Conservation (phyloP, 2,888 invertebrate genomes). For the Gerosis bhagava region DNA sequence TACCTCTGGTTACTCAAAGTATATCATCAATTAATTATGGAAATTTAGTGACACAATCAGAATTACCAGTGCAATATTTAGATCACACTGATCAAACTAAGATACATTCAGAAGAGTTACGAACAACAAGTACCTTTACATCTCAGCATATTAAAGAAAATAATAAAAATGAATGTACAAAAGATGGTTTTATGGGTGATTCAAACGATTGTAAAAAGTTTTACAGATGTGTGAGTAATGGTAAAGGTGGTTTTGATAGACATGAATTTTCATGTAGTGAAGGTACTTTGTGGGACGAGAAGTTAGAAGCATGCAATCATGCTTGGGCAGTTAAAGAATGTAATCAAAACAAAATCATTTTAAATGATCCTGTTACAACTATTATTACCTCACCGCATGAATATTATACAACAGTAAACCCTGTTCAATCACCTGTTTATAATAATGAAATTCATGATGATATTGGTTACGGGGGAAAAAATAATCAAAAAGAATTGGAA, state of each 20-base stretch:
- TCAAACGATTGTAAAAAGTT: slow-evolving; percentile 84
- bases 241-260: slow-evolving; percentile 62
- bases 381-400: background rate
- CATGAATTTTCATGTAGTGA: slow-evolving; percentile 81
- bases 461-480: slow-evolving; percentile 33
- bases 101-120: slow-evolving; percentile 28
- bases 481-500: slow-evolving; percentile 23
- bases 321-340: slow-evolving; percentile 70
- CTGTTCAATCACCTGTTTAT: too few species aligned
- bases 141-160: slow-evolving; percentile 24
- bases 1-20: slow-evolving; percentile 2
- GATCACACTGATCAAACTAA: slow-evolving; percentile 10
- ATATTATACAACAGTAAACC: slow-evolving; percentile 18
- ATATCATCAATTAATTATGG: slow-evolving; percentile 14
- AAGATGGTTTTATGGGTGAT: slow-evolving; percentile 83
- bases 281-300: slow-evolving; percentile 83
- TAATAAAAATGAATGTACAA: slow-evolving; percentile 40
- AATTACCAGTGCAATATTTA: slow-evolving; percentile 3
- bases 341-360: too few species aligned
- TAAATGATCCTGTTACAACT: slow-evolving; percentile 1
- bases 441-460: slow-evolving; percentile 29
- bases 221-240: slow-evolving; percentile 84
- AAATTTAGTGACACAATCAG: slow-evolving; percentile 10
- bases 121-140: slow-evolving; percentile 27
- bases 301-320: slow-evolving; percentile 81